Evolutionary conservation across 2,797 vertebrate species (phyloP), one percentile per base, ranked within the genome.

Genomic region (Paratrypauchen microcephalus): DNA sequence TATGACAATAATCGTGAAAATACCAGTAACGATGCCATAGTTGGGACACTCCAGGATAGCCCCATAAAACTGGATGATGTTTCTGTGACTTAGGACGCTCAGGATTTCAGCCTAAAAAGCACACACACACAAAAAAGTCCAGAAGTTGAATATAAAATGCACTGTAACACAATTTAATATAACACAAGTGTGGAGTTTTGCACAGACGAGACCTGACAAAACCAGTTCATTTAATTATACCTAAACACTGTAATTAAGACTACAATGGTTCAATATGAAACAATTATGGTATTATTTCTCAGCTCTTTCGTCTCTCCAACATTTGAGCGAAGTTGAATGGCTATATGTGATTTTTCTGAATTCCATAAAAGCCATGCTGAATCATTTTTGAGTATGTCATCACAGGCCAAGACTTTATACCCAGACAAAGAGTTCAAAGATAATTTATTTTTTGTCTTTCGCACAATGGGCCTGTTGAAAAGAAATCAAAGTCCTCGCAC

Each of bases 61-160:
- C 58, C 98, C 98, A 15, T 96, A 98, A 93, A 99, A 99, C 93
- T 99, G 96, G 89, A 99, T 99, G 91, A 99, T 95, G 91, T 99
- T 99, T 65, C 95, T 94, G 92, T 99, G 98, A 89, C 98, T 99
- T 86, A 99, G 96, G 62, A 99, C 94, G 70, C 97, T 99, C 77
- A 99, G 95, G 88, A 99, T 99, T 93, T 98, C 96, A 75, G 97
- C 98, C 98, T 99, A 84, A 19, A 71, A 76, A 45, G 16, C 41
- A 45, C 32, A 36, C 28, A 30, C 28, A 30, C 28, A 30, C 0
- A 30, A 2, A 39, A 52, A 86, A 39, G 30, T 64, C 18, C 50
- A 45, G 52, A 62, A n/a, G 12, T 56, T 30, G 30, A 55, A 69
- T 71, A 50, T 45, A 55, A 24, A 61, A 13, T 60, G 55, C 30